Evolutionary conservation across 2,113 vertebrate genomes (phyloP).

Genomic region (Lichenostomus cassidix): DNA sequence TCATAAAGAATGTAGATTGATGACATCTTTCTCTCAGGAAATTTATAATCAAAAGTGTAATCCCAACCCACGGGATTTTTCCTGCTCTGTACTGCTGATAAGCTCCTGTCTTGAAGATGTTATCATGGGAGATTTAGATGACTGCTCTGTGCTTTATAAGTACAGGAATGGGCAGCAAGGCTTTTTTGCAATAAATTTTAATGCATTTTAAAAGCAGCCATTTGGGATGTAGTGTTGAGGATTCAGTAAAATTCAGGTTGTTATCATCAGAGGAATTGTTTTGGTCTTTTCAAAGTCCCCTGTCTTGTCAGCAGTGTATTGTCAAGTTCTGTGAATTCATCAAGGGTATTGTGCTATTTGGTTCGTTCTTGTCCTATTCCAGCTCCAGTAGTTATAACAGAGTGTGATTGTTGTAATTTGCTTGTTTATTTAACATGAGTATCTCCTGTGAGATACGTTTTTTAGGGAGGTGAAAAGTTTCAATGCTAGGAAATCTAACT

Average conservation of each 20-base stretch:
- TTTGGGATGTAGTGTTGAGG: neutral
- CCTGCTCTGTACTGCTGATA: slow-evolving; percentile 3
- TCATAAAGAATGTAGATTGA: slow-evolving; percentile 11
- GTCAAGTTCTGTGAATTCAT: slow-evolving; percentile 14
- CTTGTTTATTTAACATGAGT: neutral
- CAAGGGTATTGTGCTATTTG: neutral
- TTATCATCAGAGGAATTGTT: slow-evolving; percentile 15
- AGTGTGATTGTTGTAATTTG: neutral
- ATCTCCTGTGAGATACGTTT: neutral
- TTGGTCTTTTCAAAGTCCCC: neutral
- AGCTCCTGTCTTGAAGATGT: slow-evolving; percentile 7
- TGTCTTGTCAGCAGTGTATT: slow-evolving; percentile 26
- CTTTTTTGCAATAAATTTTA: neutral
- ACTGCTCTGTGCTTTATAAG: neutral
- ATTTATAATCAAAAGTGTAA: slow-evolving; percentile 34
- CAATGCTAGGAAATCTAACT: neutral
- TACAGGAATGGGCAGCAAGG: neutral
- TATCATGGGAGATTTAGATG: slow-evolving; percentile 22
- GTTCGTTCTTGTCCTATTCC: neutral
- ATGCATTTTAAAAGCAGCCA: neutral
- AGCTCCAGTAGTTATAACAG: neutral
- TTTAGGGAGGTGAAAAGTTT: neutral
- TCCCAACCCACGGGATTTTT: slow-evolving; percentile 41
- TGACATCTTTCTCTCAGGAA: slow-evolving; percentile 31
- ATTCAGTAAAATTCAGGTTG: neutral